A percentile compares a stretch with the other conserved stretches of the same genome.
Conservation (phyloP, 2,888 invertebrate species). For the Folsomia candida region DNA sequence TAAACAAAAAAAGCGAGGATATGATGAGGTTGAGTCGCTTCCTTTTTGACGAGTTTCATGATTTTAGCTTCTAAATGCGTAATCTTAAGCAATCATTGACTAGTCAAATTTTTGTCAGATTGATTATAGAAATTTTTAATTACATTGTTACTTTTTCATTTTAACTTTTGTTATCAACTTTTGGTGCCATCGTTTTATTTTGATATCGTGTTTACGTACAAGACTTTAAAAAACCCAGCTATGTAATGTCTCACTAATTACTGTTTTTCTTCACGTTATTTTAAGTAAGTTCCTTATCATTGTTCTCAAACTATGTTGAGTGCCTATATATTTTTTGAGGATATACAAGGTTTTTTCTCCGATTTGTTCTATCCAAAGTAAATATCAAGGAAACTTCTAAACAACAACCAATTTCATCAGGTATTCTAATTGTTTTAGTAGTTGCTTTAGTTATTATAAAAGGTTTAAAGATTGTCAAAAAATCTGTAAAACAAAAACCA, state of each 20-base stretch:
- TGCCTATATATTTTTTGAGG: not conserved
- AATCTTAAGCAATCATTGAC: slow-evolving; percentile 12
- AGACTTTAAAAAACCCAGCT: not conserved
- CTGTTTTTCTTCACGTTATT: not conserved
- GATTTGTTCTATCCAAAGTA: too few species aligned
- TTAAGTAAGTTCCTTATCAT: not conserved
- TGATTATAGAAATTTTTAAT: slow-evolving; percentile 9
- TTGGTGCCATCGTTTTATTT: slow-evolving; percentile 17
- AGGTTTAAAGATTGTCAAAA: not conserved
- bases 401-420: too few species aligned
- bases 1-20: not conserved
- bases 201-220: slow-evolving; percentile 5
- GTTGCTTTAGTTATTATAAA: not conserved
- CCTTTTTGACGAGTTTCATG: not conserved
- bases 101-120: slow-evolving; percentile 18
- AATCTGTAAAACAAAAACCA: too few species aligned
- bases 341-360: too few species aligned
- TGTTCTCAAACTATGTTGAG: not conserved
- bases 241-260: not conserved
- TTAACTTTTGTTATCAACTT: not conserved
- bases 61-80: not conserved
- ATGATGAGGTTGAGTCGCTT: not conserved
- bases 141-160: not conserved
- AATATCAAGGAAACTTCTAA: too few species aligned
- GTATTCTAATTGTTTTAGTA: not conserved